phyloP scores from a whole-genome alignment of 2,113 vertebrate species.

The Talpa occidentalis region DNA sequence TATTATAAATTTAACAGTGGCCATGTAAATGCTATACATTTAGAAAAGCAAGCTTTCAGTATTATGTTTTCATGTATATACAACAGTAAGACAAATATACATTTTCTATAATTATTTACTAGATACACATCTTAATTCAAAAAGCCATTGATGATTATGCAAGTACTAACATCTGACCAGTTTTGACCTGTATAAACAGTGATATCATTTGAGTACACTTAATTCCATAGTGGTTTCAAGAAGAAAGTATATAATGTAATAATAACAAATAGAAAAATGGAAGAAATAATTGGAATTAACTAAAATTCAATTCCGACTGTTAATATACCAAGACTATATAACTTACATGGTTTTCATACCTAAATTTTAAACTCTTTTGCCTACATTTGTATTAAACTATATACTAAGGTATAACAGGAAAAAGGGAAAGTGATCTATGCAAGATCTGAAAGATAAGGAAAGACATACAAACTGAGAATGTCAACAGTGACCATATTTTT shows the following conservation, averaged over 20 bases:
- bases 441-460: not conserved
- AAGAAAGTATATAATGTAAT: not conserved
- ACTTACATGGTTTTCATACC: not conserved
- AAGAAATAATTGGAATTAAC: not conserved
- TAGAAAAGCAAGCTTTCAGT: not conserved
- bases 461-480: not conserved
- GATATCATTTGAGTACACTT: not conserved
- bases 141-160: not conserved
- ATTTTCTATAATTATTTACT: constrained; percentile 18
- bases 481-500: not conserved
- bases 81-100: not conserved
- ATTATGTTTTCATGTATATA: not conserved
- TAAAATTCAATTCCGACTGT: not conserved
- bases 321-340: not conserved
- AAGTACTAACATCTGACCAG: not conserved
- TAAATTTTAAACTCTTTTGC: not conserved
- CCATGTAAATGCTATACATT: not conserved
- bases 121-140: not conserved
- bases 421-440: too few species aligned
- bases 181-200: not conserved
- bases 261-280: not conserved
- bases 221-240: not conserved
- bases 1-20: not conserved
- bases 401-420: too few species aligned
- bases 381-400: too few species aligned